Percentiles rank a stretch among this genome's conserved stretches.
phyloP scores from a whole-genome alignment of 2,888 invertebrate genomes.

The Actias luna region DNA sequence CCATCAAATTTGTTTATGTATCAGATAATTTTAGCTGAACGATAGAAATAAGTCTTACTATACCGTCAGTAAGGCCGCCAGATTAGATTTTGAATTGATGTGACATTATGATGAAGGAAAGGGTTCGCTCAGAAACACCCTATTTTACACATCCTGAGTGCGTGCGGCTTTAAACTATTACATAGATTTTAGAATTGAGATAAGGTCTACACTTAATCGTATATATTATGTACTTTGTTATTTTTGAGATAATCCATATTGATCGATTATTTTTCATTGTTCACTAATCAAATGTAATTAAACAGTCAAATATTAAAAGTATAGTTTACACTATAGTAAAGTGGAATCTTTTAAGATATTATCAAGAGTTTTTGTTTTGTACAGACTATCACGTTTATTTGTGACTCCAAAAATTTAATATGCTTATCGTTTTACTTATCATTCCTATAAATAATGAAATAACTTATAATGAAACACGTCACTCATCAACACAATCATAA shows the following conservation, averaged over 20 bases:
- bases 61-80: conserved; percentile 34
- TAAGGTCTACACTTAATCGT: not conserved
- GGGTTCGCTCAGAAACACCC: conserved; percentile 23
- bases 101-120: conserved; percentile 52
- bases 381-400: too few species aligned
- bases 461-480: too few species aligned
- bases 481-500: too few species aligned
- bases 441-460: too few species aligned
- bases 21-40: conserved; percentile 11
- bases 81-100: conserved; percentile 52
- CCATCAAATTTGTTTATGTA: too few species aligned
- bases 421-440: too few species aligned
- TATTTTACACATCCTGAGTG: not conserved
- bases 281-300: not conserved
- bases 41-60: conserved; percentile 42
- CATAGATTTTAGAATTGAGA: not conserved
- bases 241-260: not conserved
- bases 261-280: not conserved
- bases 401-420: too few species aligned
- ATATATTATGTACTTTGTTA: not conserved
- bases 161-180: not conserved
- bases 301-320: too few species aligned
- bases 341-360: too few species aligned
- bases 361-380: too few species aligned
- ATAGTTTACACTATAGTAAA: too few species aligned